Conservation (phyloP, 1,140 invertebrate genomes). For the Brachionus paranguensis region DNA sequence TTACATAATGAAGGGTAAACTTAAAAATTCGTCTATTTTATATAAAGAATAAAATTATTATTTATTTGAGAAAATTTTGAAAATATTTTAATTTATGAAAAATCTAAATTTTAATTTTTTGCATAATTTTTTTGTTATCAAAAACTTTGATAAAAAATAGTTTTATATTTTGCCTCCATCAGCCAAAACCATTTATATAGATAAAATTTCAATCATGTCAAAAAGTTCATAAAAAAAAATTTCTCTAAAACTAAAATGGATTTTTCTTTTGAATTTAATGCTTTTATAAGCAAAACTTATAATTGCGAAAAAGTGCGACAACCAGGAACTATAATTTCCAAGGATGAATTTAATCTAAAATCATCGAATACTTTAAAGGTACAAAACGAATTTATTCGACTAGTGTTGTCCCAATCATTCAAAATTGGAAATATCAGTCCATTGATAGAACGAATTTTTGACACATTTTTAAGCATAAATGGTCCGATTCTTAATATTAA, state of each 20-base stretch:
- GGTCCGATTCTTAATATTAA: not conserved
- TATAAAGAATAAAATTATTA: no score
- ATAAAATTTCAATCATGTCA: not conserved
- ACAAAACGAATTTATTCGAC: not conserved
- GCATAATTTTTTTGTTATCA: no score
- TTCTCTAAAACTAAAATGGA: not conserved
- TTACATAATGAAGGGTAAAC: no score
- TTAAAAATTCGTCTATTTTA: no score
- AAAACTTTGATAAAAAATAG: no score
- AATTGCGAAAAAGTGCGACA: not conserved
- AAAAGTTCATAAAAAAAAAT: not conserved
- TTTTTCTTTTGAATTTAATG: not conserved
- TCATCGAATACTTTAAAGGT: not conserved
- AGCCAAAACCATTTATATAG: no score
- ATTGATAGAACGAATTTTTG: not conserved
- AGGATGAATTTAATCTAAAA: not conserved
- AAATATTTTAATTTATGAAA: no score
- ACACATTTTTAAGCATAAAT: not conserved
- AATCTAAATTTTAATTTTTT: no score
- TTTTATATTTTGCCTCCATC: no score
- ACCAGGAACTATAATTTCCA: not conserved
- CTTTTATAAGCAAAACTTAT: not conserved
- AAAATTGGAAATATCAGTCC: not conserved
- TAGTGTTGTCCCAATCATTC: not conserved
- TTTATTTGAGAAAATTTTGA: no score